phyloP scores from a whole-genome alignment of 2,888 invertebrate genomes.

The Lithophane leautieri region DNA sequence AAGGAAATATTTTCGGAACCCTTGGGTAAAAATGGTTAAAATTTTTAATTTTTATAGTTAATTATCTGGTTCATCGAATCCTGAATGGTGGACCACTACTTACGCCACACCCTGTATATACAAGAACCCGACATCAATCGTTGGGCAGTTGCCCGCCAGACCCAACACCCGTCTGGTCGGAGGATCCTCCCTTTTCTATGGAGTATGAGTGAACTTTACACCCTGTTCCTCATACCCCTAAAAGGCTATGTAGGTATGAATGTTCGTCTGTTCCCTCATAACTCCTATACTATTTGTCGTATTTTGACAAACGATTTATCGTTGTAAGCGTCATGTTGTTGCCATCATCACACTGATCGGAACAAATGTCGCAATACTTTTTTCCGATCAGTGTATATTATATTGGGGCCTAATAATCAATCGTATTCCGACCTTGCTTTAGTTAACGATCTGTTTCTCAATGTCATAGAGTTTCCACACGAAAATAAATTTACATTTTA shows the following conservation, averaged over 20 bases:
- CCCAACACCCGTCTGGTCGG: no score
- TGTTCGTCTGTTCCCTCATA: not conserved
- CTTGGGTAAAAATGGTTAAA: no score
- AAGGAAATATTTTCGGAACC: no score
- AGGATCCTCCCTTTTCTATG: no score
- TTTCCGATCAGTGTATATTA: constrained; percentile 13
- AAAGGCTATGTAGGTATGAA: not conserved
- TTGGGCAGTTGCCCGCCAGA: no score
- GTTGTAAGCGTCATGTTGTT: not conserved
- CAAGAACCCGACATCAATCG: no score
- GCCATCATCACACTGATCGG: not conserved
- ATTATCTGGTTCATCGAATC: no score
- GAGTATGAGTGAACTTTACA: no score
- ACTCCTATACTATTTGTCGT: not conserved
- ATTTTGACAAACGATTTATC: not conserved
- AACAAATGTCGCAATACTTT: constrained; percentile 33
- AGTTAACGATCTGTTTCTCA: constrained; percentile 65
- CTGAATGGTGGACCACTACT: no score
- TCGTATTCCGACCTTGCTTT: constrained; percentile 68
- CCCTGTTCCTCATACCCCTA: no score
- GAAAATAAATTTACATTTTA: constrained; percentile 59
- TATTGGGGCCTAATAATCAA: constrained; percentile 48
- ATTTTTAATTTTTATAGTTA: no score
- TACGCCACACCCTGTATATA: no score
- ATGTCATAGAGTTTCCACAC: constrained; percentile 64